These are phyloP conservation scores for Furcifer pardalis DNA, from an alignment of 2,797 vertebrate species.

Conservation along the genomic window DNA sequence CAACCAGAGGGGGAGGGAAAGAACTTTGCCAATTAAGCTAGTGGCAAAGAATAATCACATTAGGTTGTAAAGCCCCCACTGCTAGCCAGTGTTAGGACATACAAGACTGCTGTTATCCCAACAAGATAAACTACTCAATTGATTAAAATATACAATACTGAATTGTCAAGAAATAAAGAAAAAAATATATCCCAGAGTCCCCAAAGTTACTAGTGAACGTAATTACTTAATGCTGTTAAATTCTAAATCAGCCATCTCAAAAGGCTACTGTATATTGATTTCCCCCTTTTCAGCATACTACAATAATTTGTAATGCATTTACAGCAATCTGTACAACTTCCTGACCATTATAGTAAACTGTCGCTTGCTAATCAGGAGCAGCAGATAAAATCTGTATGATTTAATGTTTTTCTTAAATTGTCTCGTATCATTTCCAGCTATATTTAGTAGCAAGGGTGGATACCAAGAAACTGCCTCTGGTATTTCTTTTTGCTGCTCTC, in stretches of 20 bases:
- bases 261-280: slow-evolving; percentile 36
- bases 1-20: no score
- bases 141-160: slow-evolving; percentile 32
- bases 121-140: slow-evolving; percentile 15
- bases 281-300: slow-evolving; percentile 18
- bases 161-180: slow-evolving; percentile 24
- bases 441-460: slow-evolving; percentile 22
- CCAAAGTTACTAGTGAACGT: neutral
- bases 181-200: neutral
- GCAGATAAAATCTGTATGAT: neutral
- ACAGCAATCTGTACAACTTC: slow-evolving; percentile 41
- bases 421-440: slow-evolving; percentile 34
- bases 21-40: no score
- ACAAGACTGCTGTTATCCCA: no score
- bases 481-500: slow-evolving; percentile 38
- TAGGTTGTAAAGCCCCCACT: no score
- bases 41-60: no score
- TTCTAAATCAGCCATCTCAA: slow-evolving; percentile 12
- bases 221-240: slow-evolving; percentile 24
- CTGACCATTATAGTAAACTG: slow-evolving; percentile 13
- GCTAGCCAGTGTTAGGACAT: no score
- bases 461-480: neutral
- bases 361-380: neutral
- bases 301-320: slow-evolving; percentile 19
- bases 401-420: neutral